A percentile compares a stretch with the other conserved stretches of the same genome.
phyloP scores from a whole-genome alignment of 2,888 invertebrate genomes.

The Ligdia adustata region DNA sequence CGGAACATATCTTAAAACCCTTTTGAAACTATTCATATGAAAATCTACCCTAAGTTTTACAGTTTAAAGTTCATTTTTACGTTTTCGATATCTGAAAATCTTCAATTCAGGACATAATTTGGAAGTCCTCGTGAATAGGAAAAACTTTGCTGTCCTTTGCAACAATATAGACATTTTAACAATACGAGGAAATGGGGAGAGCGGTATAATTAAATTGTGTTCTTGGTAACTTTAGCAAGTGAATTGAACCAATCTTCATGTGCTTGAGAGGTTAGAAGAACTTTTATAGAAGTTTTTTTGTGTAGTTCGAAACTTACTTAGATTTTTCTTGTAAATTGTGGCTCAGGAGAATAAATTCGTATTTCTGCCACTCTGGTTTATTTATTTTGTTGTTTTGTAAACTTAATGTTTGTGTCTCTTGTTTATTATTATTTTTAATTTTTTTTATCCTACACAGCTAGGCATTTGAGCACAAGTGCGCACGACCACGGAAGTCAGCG shows the following conservation, averaged over 20 bases:
- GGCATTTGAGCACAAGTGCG: no score
- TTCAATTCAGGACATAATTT: constrained; percentile 23
- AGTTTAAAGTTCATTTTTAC: not conserved
- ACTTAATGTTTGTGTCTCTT: no score
- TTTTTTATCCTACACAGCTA: no score
- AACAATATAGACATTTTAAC: constrained; percentile 35
- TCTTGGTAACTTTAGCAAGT: not conserved
- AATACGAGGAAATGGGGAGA: constrained; percentile 8
- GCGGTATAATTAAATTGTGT: constrained; percentile 8
- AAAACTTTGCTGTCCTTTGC: constrained; percentile 43
- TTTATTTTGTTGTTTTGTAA: no score
- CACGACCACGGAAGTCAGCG: no score
- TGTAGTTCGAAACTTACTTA: no score
- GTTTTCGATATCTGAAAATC: not conserved
- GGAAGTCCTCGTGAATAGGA: constrained; percentile 42
- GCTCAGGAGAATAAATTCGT: no score
- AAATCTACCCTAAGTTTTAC: not conserved
- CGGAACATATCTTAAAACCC: not conserved
- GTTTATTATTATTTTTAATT: no score
- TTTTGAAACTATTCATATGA: not conserved
- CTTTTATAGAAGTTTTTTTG: no score
- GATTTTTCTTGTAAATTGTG: no score
- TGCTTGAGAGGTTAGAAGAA: no score
- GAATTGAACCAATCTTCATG: not conserved
- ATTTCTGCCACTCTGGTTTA: no score